Base-by-base conservation (phyloP, 2,888 invertebrate species). In the Agrypnus murinus region DNA sequence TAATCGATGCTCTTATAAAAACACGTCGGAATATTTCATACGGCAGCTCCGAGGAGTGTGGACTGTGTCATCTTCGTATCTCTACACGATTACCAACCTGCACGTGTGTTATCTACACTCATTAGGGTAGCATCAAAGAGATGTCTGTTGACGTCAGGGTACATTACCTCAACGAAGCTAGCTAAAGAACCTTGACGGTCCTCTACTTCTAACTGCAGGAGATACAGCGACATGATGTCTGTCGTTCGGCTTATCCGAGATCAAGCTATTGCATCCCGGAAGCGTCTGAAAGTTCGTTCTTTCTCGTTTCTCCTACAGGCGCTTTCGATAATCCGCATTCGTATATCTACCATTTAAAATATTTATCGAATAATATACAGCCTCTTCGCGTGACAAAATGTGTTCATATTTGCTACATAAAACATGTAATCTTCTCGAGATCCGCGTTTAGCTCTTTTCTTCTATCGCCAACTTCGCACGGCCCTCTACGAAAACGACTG, bases 1-100 rank as follows among this genome's bases (percentile, higher is more conserved):
- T 74, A 74, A 74, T 74, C 74, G 74, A 74, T 74, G 67, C 73
- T 62, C 69, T 66, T 71, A 65, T 73, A 65, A 69, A 75, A 73
- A 75, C 71, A 75, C 46, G 74, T 63, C 48, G 65, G 57, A 72
- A 72, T 72, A 69, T 71, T 62, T 67, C 67, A 67, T 53, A 48
- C 40, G 67, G 62, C 36, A 58, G 36, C 67, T 46, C 53, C 31
- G 55, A 48, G 38, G 43, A 67, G 62, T 53, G 38, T 36, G 50
- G 58, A 55, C 67, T 34, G 43, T 46, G 55, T 63, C 68, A 55
- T 48, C 38, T 40, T 50, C 38, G 38, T 60, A 53, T 53, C 48
- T 45, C 58, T 9, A 17, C 14, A 34, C 36, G 55, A 63, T 69
- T 70, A 55, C 55, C 50, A 43, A 55, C 55, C 1, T 38, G 34